These are phyloP conservation scores for Onychomys leucogaster DNA, from an alignment of 2,797 vertebrate species.

Conservation along the genomic window DNA sequence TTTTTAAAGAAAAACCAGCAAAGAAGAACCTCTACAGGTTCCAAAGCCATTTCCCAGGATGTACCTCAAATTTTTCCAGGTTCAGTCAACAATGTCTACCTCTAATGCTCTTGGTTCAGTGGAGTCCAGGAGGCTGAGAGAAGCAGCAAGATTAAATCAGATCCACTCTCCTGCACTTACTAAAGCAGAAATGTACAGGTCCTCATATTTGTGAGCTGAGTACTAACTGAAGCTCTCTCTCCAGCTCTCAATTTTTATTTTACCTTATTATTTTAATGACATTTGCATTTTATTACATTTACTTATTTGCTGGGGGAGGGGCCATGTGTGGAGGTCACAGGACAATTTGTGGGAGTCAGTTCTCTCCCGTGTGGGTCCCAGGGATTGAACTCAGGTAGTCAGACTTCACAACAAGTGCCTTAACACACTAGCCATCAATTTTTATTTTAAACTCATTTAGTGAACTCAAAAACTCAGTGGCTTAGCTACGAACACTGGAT, in stretches of 20 bases:
- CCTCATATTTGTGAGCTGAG: background rate
- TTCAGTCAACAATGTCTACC: slow-evolving; percentile 41
- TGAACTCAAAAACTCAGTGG: slow-evolving; percentile 58
- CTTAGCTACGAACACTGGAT: slow-evolving; percentile 51
- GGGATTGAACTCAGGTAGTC: background rate
- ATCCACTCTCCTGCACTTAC: background rate
- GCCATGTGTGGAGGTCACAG: background rate
- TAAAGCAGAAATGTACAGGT: slow-evolving; percentile 26
- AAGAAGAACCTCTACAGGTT: slow-evolving; percentile 52
- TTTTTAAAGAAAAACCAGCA: slow-evolving; percentile 41
- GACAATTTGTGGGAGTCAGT: background rate
- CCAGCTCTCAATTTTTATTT: slow-evolving; percentile 58
- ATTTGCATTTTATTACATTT: background rate
- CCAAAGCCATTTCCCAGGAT: slow-evolving; percentile 37
- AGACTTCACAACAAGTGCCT: background rate
- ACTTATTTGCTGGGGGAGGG: background rate
- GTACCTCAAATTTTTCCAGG: background rate
- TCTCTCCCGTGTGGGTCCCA: background rate
- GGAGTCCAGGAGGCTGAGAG: slow-evolving; percentile 12
- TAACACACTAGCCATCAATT: background rate
- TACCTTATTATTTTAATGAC: background rate
- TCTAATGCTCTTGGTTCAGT: background rate
- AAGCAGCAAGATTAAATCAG: slow-evolving; percentile 19
- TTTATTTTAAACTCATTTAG: slow-evolving; percentile 66
- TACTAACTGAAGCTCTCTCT: background rate